These are phyloP conservation scores for Orthonevra nobilis DNA, from an alignment of 2,888 invertebrate genomes.

Conservation along the genomic window DNA sequence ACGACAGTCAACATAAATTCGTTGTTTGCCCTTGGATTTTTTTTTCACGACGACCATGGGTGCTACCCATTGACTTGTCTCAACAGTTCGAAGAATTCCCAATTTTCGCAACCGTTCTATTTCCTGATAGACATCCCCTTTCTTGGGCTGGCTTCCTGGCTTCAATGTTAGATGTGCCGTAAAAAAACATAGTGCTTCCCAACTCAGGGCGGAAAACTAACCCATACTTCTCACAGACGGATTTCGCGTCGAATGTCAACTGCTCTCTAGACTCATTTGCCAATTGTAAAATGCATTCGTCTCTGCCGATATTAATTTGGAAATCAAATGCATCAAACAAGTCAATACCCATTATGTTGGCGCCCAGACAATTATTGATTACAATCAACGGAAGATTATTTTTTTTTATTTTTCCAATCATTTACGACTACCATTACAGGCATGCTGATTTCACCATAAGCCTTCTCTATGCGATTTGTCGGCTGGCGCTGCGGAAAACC, in stretches of 20 bases:
- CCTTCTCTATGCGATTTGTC: not conserved
- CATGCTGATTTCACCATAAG: not conserved
- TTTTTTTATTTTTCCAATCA: not conserved
- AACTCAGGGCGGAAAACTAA: not conserved
- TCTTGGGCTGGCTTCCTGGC: not conserved
- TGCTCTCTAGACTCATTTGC: not conserved
- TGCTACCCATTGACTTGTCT: slow-evolving; percentile 11
- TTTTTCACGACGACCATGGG: slow-evolving; percentile 12
- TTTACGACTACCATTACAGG: slow-evolving; percentile 3
- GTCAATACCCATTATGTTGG: slow-evolving; percentile 12
- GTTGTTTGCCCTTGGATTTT: too few species aligned
- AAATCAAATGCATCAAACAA: slow-evolving; percentile 11
- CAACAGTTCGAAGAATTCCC: not conserved
- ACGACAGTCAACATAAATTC: not conserved
- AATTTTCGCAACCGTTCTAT: slow-evolving; percentile 4
- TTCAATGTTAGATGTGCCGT: not conserved
- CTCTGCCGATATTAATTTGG: not conserved
- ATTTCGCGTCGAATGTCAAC: not conserved
- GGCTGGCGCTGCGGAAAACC: not conserved
- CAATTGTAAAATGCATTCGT: slow-evolving; percentile 1
- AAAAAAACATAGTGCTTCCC: slow-evolving; percentile 3
- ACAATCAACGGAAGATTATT: slow-evolving; percentile 4
- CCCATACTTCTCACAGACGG: not conserved
- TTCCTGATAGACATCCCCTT: not conserved
- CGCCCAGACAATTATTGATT: not conserved